Evolutionary conservation across 2,888 invertebrate genomes (phyloP).

Genomic region (Cosmia trapezina): DNA sequence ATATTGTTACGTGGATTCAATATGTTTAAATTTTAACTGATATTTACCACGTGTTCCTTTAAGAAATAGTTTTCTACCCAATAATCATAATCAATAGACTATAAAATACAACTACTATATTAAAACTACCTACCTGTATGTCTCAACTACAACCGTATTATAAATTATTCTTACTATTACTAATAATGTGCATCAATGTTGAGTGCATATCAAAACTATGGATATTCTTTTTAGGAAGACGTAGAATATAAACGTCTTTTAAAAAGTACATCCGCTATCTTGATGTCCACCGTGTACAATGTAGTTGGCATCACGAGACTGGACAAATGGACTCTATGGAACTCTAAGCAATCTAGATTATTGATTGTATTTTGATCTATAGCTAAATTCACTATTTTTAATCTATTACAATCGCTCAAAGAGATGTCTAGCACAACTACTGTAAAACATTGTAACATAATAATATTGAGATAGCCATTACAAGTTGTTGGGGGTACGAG

Average conservation of each 20-base stretch:
- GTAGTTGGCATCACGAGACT: constrained; percentile 77
- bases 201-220: constrained; percentile 37
- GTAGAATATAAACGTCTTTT: constrained; percentile 9
- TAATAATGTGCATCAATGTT: constrained; percentile 73
- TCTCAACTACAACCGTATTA: constrained; percentile 76
- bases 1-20: constrained; percentile 26
- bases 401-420: constrained; percentile 45
- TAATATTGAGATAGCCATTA: constrained; percentile 43
- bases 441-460: constrained; percentile 46
- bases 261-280: constrained; percentile 37
- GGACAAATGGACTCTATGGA: constrained; percentile 40
- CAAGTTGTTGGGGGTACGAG: constrained; percentile 39
- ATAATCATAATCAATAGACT: constrained; percentile 58
- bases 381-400: constrained; percentile 49
- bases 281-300: constrained; percentile 44
- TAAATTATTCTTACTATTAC: constrained; percentile 73
- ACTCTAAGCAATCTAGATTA: constrained; percentile 55
- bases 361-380: constrained; percentile 55
- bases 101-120: constrained; percentile 63
- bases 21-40: constrained; percentile 26
- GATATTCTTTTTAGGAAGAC: constrained; percentile 38
- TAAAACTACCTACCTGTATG: constrained; percentile 74
- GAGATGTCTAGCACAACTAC: constrained; percentile 59
- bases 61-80: constrained; percentile 50
- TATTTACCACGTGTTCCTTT: constrained; percentile 53